Evolutionary conservation across 2,113 vertebrate genomes (phyloP).

Genomic region (Suncus etruscus): DNA sequence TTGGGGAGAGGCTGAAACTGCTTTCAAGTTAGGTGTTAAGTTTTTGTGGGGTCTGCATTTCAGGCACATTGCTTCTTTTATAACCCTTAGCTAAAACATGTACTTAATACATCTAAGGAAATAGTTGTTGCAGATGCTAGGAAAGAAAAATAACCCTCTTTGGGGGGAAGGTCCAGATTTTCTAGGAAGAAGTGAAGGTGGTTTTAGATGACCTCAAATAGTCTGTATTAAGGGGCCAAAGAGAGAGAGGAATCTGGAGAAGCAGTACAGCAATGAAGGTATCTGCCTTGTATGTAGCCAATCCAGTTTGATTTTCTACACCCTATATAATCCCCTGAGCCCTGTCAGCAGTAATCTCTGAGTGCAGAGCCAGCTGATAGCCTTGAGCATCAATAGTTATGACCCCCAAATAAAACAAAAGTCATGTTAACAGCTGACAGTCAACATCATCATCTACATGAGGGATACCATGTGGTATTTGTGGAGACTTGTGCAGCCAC

Average conservation of each 20-base stretch:
- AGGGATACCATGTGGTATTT: not conserved
- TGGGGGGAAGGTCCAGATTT: constrained; percentile 28
- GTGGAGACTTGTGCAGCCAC: not conserved
- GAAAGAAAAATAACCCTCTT: constrained; percentile 14
- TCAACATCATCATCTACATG: not conserved
- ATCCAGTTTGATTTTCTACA: too few relatives aligned
- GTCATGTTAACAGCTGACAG: not conserved
- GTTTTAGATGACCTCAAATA: not conserved
- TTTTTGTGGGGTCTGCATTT: not conserved
- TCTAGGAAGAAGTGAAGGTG: not conserved
- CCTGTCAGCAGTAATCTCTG: too few relatives aligned
- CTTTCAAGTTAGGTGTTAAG: not conserved
- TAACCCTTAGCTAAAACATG: not conserved
- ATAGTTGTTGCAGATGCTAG: not conserved
- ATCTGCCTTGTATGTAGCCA: too few relatives aligned
- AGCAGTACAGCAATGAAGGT: too few relatives aligned
- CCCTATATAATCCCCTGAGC: too few relatives aligned
- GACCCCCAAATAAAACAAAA: too few relatives aligned
- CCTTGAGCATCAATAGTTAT: too few relatives aligned
- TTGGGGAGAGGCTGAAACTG: too few relatives aligned
- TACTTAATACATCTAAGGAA: constrained; percentile 27
- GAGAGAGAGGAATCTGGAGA: too few relatives aligned
- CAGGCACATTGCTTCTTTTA: not conserved
- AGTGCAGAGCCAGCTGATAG: too few relatives aligned
- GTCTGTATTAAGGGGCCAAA: too few relatives aligned